Percentiles rank a stretch among this genome's conserved stretches.
These are phyloP conservation scores for Metopolophium dirhodum DNA, from an alignment of 1,140 invertebrate species.

Conservation along the genomic window DNA sequence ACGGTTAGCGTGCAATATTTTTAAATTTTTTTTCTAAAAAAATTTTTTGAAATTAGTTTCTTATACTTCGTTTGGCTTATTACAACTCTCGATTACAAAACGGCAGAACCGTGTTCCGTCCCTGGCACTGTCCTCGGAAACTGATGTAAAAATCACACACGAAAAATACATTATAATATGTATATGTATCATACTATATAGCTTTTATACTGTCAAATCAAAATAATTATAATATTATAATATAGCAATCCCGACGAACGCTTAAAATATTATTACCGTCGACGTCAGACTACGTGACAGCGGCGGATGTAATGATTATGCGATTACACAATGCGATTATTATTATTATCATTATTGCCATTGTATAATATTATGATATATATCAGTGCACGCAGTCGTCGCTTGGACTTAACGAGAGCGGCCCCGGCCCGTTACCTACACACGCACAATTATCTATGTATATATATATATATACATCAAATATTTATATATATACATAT, in stretches of 20 bases:
- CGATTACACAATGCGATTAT: conserved; percentile 16
- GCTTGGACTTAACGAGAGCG: conserved; percentile 22
- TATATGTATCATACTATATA: neutral
- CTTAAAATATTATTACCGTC: neutral
- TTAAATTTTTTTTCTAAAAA: neutral
- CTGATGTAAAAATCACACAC: neutral
- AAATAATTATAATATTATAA: neutral
- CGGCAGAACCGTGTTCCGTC: neutral
- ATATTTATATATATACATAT: too few relatives aligned
- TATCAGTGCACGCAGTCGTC: neutral
- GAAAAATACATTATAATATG: neutral
- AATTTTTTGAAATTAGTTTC: neutral
- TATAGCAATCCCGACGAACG: neutral
- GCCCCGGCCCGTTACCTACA: neutral
- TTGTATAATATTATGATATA: conserved; percentile 3
- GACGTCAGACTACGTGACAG: neutral
- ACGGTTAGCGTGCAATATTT: neutral
- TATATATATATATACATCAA: neutral
- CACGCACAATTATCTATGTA: neutral
- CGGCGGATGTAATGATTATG: neutral
- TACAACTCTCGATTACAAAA: neutral
- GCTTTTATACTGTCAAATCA: neutral
- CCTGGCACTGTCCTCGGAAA: neutral
- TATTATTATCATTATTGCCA: neutral
- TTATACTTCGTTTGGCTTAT: neutral